phyloP scores from a whole-genome alignment of 2,113 vertebrate species.

The Phyllopteryx taeniolatus region DNA sequence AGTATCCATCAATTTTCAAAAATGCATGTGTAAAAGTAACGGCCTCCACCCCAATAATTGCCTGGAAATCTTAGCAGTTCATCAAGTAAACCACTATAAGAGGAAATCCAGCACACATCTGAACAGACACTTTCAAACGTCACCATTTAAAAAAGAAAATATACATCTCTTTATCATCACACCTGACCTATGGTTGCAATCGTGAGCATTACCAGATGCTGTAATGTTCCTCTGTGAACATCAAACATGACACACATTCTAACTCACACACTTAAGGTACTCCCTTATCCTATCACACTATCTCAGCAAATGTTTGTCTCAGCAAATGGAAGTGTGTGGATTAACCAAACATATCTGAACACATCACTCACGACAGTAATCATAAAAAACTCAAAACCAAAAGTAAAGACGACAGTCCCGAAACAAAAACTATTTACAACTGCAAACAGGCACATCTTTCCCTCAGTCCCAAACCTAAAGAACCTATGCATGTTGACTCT shows the following conservation, averaged over 20 bases:
- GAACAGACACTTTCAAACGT: slow-evolving; percentile 22
- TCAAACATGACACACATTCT: slow-evolving; percentile 38
- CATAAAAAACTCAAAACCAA: slow-evolving; percentile 28
- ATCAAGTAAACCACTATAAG: not conserved
- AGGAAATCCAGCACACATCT: slow-evolving; percentile 6
- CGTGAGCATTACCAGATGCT: slow-evolving; percentile 61
- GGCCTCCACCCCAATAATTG: not conserved
- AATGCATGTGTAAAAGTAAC: not conserved
- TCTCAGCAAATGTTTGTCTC: slow-evolving; percentile 40
- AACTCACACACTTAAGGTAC: not conserved
- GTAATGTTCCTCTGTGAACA: slow-evolving; percentile 44
- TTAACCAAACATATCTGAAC: slow-evolving; percentile 32
- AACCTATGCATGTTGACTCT: slow-evolving; percentile 31
- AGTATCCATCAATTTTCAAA: too few species aligned
- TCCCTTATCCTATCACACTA: slow-evolving; percentile 19
- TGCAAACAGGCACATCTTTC: slow-evolving; percentile 12
- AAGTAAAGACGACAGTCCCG: slow-evolving; percentile 20
- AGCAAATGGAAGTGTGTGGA: slow-evolving; percentile 43
- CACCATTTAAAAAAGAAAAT: slow-evolving; percentile 61
- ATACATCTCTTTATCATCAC: slow-evolving; percentile 44
- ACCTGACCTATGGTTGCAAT: slow-evolving; percentile 61
- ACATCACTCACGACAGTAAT: slow-evolving; percentile 24
- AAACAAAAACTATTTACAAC: slow-evolving; percentile 61
- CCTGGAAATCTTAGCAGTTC: not conserved
- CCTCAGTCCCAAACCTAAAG: slow-evolving; percentile 24